Base-by-base conservation (phyloP, 2,113 vertebrate genomes). In the Microcebus tavaratra region DNA sequence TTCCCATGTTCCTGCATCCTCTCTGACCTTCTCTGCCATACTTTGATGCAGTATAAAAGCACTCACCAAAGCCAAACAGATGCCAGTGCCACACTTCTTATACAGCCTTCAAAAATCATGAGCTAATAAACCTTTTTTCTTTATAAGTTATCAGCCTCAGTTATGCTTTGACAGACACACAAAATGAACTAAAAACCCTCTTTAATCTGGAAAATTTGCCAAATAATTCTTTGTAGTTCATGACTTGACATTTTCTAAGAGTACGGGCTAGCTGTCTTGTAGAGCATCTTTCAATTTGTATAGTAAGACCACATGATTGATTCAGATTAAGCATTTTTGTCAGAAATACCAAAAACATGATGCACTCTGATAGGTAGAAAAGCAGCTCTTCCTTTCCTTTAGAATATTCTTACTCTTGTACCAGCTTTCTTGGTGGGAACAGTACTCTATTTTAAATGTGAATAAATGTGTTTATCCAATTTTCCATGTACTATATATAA, bases 401-500 rank as follows among this genome's bases (percentile, higher is more conserved):
- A n/a, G 42, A 29, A 20, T 72, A 23, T 59, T 83, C 45, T 2
- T 6, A 18, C 0, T 67, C 76, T 34, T n/a, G 6, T 11, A 21
- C 13, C 25, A 61, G 15, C 10, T 65, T 13, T 18, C 39, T 82
- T 83, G 20, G n/a, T 23, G 4, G 59, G 57, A 36, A 1, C 20
- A 63, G 12, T 31, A 53, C 31, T 84, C 31, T 84, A 67, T 86
- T 55, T 78, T 6, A 87, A 90, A 88, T 1, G 18, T 18, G 27
- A 90, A 50, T 82, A 72, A 88, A 84, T 18, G 0, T 68, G 45
- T 88, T 78, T 84, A 87, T 93, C 29, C 8, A 83, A 83, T 73
- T 92, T 95, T 20, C 4, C 34, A 20, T 78, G n/a, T 73, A n/a
- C 34, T 90, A 18, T 86, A 29, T 81, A 81, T 83, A 92, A 83